A percentile compares a stretch with the other conserved stretches of the same genome.
These are phyloP conservation scores for Dicaeum eximium DNA, from an alignment of 2,113 vertebrate genomes.

Conservation along the genomic window DNA sequence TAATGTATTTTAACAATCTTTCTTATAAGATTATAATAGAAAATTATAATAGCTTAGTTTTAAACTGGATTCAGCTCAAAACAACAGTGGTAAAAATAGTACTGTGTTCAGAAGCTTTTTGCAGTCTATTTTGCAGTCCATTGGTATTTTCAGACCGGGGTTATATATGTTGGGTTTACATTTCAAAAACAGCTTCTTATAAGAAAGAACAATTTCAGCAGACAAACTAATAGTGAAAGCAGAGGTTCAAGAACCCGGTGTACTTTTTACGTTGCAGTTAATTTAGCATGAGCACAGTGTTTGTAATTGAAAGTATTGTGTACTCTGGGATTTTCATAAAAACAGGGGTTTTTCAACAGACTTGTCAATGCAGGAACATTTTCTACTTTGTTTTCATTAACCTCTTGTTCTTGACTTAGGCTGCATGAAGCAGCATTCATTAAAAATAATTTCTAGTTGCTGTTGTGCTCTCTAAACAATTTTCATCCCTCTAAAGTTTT, in stretches of 20 bases:
- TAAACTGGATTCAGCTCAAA: background rate
- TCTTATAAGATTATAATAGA: background rate
- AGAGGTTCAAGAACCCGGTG: background rate
- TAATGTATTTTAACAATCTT: background rate
- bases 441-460: background rate
- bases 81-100: background rate
- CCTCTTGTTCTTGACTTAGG: background rate
- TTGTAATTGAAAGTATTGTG: background rate
- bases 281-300: background rate
- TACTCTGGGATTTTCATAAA: background rate
- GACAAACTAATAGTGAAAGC: background rate
- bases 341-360: fast-evolving
- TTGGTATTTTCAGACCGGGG: background rate
- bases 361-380: background rate
- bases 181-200: background rate
- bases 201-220: background rate
- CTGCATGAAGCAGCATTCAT: background rate
- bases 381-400: background rate
- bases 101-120: background rate
- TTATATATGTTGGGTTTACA: background rate
- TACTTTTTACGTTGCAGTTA: background rate
- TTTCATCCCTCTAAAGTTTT: background rate
- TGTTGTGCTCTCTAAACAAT: background rate
- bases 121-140: background rate
- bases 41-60: background rate